These are phyloP conservation scores for Chrysotoxum bicinctum DNA, from an alignment of 2,888 invertebrate species.

Conservation along the genomic window DNA sequence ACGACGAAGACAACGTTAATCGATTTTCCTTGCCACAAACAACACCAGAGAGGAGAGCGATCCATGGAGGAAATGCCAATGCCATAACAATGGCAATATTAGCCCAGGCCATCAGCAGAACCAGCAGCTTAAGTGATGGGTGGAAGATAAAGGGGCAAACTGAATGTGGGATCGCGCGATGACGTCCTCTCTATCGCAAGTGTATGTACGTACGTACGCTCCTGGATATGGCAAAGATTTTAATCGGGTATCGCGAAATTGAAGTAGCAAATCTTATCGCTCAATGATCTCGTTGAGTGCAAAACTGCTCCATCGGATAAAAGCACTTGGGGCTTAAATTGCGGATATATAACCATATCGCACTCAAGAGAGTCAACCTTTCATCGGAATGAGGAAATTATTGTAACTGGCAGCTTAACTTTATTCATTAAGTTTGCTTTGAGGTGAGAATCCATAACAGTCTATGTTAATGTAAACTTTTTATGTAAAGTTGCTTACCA, in stretches of 20 bases:
- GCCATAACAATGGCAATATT: constrained; percentile 5
- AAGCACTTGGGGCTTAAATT: constrained; percentile 44
- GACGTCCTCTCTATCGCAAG: constrained; percentile 61
- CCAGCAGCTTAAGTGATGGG: constrained; percentile 15
- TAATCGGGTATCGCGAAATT: constrained; percentile 67
- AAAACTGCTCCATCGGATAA: constrained; percentile 69
- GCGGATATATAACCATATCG: constrained; percentile 65
- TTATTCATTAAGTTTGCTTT: neutral
- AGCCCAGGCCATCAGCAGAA: neutral
- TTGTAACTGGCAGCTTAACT: constrained; percentile 53
- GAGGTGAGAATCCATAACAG: no score
- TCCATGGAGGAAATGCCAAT: constrained; percentile 16
- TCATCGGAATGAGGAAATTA: neutral
- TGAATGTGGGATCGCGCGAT: constrained; percentile 55
- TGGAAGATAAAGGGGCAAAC: constrained; percentile 23
- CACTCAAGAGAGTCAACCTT: constrained; percentile 36
- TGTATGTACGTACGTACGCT: constrained; percentile 25
- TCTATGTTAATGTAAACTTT: no score
- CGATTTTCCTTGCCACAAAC: constrained; percentile 28
- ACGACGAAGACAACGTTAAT: constrained; percentile 33
- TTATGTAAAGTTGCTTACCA: no score
- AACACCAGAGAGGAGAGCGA: neutral
- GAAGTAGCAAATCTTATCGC: constrained; percentile 72
- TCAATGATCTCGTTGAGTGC: constrained; percentile 72
- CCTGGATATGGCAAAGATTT: constrained; percentile 58